Evolutionary conservation across 1,140 invertebrate species (phyloP).

Genomic region (Drosophila bocqueti): DNA sequence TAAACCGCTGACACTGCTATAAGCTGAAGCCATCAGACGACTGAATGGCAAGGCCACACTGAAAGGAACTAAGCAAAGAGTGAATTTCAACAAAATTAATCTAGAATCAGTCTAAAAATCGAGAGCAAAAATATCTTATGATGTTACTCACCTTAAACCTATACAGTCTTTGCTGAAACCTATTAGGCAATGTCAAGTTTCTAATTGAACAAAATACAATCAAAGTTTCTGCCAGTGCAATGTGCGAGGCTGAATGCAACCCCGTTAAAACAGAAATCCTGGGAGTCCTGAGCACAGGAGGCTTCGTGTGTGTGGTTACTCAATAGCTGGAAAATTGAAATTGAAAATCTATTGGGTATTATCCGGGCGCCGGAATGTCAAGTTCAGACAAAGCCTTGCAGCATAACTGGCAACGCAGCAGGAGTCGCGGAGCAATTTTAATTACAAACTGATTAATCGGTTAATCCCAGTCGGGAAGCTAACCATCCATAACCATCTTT

Average conservation of each 20-base stretch:
- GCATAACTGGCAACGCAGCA: constrained; percentile 21
- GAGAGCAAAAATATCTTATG: no score
- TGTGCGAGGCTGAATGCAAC: constrained; percentile 15
- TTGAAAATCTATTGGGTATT: constrained; percentile 60
- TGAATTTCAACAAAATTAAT: no score
- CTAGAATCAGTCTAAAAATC: no score
- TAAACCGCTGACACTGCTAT: constrained; percentile 49
- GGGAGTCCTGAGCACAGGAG: neutral
- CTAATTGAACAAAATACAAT: no score
- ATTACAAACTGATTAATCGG: constrained; percentile 43
- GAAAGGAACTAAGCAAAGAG: neutral
- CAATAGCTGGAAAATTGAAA: constrained; percentile 76
- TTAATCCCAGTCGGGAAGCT: constrained; percentile 3
- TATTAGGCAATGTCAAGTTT: no score
- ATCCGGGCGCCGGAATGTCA: constrained; percentile 34
- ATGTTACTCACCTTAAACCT: neutral
- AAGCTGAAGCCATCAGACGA: constrained; percentile 5
- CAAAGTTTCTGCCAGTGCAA: constrained; percentile 1
- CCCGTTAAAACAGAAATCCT: constrained; percentile 31
- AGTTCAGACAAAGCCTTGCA: constrained; percentile 35
- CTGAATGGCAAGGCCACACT: constrained; percentile 14
- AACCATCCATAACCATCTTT: constrained; percentile 18
- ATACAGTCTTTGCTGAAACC: no score
- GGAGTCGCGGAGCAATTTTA: constrained; percentile 18
- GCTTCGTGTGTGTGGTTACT: constrained; percentile 42